Base-by-base conservation (phyloP, 2,113 vertebrate species). In the Gallinago media region DNA sequence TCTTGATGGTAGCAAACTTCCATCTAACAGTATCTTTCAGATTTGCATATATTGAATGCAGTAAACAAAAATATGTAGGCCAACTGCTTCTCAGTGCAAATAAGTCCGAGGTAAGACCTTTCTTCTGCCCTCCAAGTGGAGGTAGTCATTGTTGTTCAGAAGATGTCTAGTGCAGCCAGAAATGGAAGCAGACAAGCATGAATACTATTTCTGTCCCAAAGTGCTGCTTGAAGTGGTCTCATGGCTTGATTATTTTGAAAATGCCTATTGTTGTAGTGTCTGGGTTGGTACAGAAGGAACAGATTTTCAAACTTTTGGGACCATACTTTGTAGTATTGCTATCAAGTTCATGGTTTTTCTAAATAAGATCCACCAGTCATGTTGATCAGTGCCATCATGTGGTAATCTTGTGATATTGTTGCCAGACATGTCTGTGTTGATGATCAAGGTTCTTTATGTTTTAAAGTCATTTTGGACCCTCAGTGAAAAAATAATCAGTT, bases 371-470 rank as follows among this genome's bases (percentile, higher is more conserved):
- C 55, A 23, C n/a, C 71, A 36, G 27, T 2, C 6, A 15, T 52
- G 23, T 49, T 59, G 66, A 73, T 90, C 68, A 90, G 63, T 92
- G 93, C 63, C 85, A 96, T 94, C 89, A 46, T 70, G 89, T 92
- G 92, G 93, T 92, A n/a, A 88, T 67, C 8, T 67, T 83, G 77
- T 73, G 81, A 50, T 65, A 71, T 3, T 66, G 19, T 81, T 87
- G 36, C 26, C 29, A 63, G 58, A 44, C 12, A 27, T 27, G 40
- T 46, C 40, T 71, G n/a, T 15, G 27, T 63, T 73, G 42, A 8
- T 1, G 3, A 62, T 50, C 32, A 52, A 74, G 29, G 11, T 61
- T 47, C 23, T 22, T 85, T 26, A 46, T 12, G 16, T 72, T 47
- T 63, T 62, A n/a, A 38, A 26, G 20, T 70, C 12, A 15, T 7